These are phyloP conservation scores for Theonella swinhoei DNA, from an alignment of 37 sponge, comb jelly and placozoan genomes.

Conservation along the genomic window DNA sequence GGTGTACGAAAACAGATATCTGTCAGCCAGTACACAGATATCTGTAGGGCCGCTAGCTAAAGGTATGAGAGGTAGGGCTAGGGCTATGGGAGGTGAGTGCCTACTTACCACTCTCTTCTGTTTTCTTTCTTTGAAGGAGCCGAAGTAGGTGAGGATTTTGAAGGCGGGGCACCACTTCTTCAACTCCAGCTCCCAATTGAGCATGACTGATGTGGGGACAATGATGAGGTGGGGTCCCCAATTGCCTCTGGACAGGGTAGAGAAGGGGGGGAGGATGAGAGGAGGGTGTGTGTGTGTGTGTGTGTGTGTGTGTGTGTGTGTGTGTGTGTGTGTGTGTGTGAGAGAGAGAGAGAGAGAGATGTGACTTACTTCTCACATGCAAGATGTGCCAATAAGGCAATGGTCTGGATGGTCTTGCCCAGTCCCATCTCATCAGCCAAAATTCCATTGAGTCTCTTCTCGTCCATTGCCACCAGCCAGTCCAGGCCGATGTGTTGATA, in stretches of 20 bases:
- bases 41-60: too few species aligned
- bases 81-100: too few species aligned
- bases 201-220: slow-evolving; percentile 97
- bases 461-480: slow-evolving; percentile 98
- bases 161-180: slow-evolving; percentile 99
- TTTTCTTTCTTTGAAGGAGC: slow-evolving; percentile 91
- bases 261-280: too few species aligned
- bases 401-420: slow-evolving; percentile 95
- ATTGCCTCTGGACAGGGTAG: slow-evolving; percentile 45
- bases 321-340: not conserved
- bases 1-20: too few species aligned
- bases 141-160: slow-evolving; percentile 98
- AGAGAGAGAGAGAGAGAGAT: not conserved
- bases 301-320: not conserved
- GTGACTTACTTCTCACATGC: slow-evolving; percentile 74
- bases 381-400: slow-evolving; percentile 94
- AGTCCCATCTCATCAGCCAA: slow-evolving; percentile 99
- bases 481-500: slow-evolving; percentile 99
- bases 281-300: not conserved
- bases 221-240: slow-evolving; percentile 99
- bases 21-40: too few species aligned
- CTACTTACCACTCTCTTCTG: slow-evolving; percentile 85
- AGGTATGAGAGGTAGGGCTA: too few species aligned
- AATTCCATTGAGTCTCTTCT: slow-evolving; percentile 92
- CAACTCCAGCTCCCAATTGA: slow-evolving; percentile 98